Conservation (phyloP, 2,888 invertebrate genomes). For the Nomada fabriciana region DNA sequence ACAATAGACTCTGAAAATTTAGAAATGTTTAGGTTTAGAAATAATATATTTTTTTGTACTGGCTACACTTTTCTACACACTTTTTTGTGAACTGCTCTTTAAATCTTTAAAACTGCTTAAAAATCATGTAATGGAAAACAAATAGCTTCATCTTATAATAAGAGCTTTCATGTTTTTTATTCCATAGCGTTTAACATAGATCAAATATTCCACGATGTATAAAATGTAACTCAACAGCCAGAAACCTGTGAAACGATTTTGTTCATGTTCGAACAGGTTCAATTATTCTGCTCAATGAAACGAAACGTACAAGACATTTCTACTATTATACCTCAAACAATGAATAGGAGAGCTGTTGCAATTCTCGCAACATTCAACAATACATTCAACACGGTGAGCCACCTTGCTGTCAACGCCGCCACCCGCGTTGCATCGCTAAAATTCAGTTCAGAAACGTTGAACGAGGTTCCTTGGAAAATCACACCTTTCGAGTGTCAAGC, state of each 20-base stretch:
- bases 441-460: slow-evolving; percentile 55
- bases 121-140: no score
- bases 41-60: no score
- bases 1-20: no score
- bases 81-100: no score
- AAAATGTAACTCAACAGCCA: no score
- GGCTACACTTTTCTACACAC: no score
- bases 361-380: slow-evolving; percentile 63
- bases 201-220: not conserved
- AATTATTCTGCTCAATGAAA: not conserved
- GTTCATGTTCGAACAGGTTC: not conserved
- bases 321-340: slow-evolving; percentile 14
- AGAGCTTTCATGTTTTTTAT: no score
- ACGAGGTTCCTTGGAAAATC: slow-evolving; percentile 48
- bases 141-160: no score
- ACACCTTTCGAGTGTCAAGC: slow-evolving; percentile 39
- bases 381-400: slow-evolving; percentile 61
- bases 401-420: slow-evolving; percentile 55
- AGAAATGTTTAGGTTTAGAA: no score
- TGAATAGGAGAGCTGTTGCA: slow-evolving; percentile 65
- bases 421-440: slow-evolving; percentile 74
- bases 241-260: not conserved
- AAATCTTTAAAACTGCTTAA: no score
- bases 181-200: not conserved
- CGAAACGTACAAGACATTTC: slow-evolving; percentile 11